Conservation (phyloP, 2,888 invertebrate species). For the Tipula confusa region DNA sequence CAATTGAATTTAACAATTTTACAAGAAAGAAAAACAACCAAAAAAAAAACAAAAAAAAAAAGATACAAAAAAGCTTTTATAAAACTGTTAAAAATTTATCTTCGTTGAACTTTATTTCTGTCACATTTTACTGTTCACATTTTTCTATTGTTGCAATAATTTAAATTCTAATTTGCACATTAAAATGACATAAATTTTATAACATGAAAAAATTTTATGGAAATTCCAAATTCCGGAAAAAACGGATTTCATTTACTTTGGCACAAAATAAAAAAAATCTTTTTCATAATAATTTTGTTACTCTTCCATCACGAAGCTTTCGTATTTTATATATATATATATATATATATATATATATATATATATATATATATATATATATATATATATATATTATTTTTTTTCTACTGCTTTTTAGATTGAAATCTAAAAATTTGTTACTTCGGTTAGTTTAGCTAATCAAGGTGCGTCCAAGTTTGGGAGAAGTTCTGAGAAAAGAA, state of each 20-base stretch:
- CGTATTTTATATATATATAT: neutral
- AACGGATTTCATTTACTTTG: neutral
- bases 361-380: too few species aligned
- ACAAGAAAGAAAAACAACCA: too few species aligned
- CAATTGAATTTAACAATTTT: neutral
- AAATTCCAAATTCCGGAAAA: neutral
- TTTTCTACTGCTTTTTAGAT: too few species aligned
- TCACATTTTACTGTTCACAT: neutral
- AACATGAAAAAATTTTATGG: neutral
- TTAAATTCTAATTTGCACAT: neutral
- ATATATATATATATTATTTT: too few species aligned
- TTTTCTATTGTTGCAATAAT: neutral
- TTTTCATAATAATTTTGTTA: neutral
- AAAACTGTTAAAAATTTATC: neutral
- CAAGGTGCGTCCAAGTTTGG: too few species aligned
- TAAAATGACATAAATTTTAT: neutral
- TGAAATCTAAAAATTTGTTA: too few species aligned
- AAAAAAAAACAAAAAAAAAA: too few species aligned
- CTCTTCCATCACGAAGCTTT: neutral
- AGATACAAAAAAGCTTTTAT: neutral
- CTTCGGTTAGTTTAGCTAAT: too few species aligned
- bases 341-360: too few species aligned
- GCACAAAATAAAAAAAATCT: neutral
- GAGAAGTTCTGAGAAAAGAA: too few species aligned
- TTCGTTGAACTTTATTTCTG: neutral